These are phyloP conservation scores for Lysandra bellargus DNA, from an alignment of 2,888 invertebrate genomes.

Conservation along the genomic window DNA sequence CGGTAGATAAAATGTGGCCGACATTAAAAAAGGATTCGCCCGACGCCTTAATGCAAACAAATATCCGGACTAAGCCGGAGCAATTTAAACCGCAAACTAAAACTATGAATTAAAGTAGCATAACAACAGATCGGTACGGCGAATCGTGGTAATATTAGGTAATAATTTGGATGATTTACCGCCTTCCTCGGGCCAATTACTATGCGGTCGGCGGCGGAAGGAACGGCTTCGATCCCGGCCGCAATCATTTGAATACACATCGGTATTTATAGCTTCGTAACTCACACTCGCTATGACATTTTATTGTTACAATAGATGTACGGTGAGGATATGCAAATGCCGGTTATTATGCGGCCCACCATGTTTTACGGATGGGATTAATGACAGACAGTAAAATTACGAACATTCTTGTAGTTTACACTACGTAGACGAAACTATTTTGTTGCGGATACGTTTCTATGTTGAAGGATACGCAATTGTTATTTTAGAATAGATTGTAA, in stretches of 20 bases:
- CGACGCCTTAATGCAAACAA: constrained; percentile 19
- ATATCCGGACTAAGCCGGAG: constrained; percentile 43
- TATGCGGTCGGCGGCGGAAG: constrained; percentile 73
- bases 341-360: constrained; percentile 41
- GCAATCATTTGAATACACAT: constrained; percentile 76
- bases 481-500: neutral
- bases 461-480: neutral
- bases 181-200: constrained; percentile 73
- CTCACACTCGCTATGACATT: constrained; percentile 68
- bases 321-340: constrained; percentile 54
- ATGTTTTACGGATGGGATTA: constrained; percentile 37
- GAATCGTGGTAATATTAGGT: constrained; percentile 71
- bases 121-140: constrained; percentile 67
- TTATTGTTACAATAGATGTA: constrained; percentile 63
- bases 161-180: constrained; percentile 79
- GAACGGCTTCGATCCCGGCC: constrained; percentile 73
- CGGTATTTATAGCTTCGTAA: constrained; percentile 71
- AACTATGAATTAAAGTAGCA: constrained; percentile 63
- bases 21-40: constrained; percentile 24
- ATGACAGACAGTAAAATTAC: constrained; percentile 28
- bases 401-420: constrained; percentile 26
- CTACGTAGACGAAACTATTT: neutral
- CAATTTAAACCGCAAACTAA: constrained; percentile 55
- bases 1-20: constrained; percentile 16
- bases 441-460: neutral